Base-by-base conservation (phyloP, 2,888 invertebrate genomes). In the Argyra leucocephala region DNA sequence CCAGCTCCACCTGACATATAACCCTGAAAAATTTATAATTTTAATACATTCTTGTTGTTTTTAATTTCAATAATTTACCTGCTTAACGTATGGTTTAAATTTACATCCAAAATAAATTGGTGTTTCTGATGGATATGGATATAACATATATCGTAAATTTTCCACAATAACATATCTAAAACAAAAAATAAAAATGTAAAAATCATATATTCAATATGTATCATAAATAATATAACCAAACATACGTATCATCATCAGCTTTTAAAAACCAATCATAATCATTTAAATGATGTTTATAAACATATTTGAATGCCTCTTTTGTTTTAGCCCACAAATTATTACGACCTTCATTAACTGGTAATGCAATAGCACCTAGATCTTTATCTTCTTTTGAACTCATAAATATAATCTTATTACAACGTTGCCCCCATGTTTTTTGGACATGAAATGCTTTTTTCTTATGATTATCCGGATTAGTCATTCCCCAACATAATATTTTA, bases 261-360 rank as follows among this genome's bases (percentile, higher is more conserved):
- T 97, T 97, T 75, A 96, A 81, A 78, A 97, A 96, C 94, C 94
- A 96, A 78, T 96, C 95, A 3, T 89, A 91, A 63, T 93, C 85
- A 70, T 92, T 83, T 62, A 86, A 80, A 75, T 94, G 86, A 74
- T 93, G 82, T 70, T 91, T 83, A 75, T 92, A 90, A 21, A 91
- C 86, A 75, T 93, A 91, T 72, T 86, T 85, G 76, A 93, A 95
- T 0, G 94, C 93, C 70, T 87, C 89, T 78, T 93, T 95, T 1
- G 96, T 96, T 82, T 96, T 97, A 1, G 88, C 92, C 96, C 96
- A 97, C 10, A 97, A 82, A 74, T 88, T 86, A 73, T 95, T 85
- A 23, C 96, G 82, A 0, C 94, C 93, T 76, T 96, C 96, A 9
- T 82, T 78, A 0, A 95, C 90, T 2, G 89, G 87, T 64, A 96